Evolutionary conservation across 2,888 invertebrate genomes (phyloP), one percentile per base, ranked within the genome.

Genomic region (Nematopogon swammerdamellus): DNA sequence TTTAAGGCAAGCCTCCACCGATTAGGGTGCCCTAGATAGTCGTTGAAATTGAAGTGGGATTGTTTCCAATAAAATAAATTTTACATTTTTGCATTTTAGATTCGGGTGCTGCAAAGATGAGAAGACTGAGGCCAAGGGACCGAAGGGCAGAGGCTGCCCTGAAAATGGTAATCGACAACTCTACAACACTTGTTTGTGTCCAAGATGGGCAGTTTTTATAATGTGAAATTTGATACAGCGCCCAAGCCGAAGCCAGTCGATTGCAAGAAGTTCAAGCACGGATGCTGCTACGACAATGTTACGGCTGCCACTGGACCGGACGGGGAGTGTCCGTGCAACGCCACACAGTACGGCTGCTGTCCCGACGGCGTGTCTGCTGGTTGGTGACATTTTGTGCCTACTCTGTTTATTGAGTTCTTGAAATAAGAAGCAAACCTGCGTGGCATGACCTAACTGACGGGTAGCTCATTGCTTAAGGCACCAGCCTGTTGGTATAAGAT

Each of bases 211-310:
- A n/a, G n/a, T n/a, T n/a, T n/a, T n/a, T n/a, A n/a, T n/a, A n/a
- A n/a, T n/a, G n/a, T n/a, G n/a, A n/a, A n/a, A n/a, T n/a, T n/a
- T n/a, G n/a, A n/a, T 29, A 36, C 54, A 30, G 51, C 56, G 3
- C 44, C 56, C 2, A 54, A 54, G 3, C 51, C 49, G 0, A 53
- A 53, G 10, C 61, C 59, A 42, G 70, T 64, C 52, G 72, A 74
- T 47, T 87, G 89, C 57, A 65, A 64, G 0, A 68, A 64, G 44
- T 72, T 83, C 0, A 68, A 82, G 46, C 86, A 83, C 58, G 94
- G 94, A 14, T 94, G 94, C 60, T 93, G 93, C 61, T 82, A 82
- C 6, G 90, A 92, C 66, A 84, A 84, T 16, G 70, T 72, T 25
- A 85, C 83, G 0, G 61, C 67, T 44, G 86, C 89, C 2, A 66